phyloP scores from a whole-genome alignment of 2,888 invertebrate species.

The Isoperla grammatica region DNA sequence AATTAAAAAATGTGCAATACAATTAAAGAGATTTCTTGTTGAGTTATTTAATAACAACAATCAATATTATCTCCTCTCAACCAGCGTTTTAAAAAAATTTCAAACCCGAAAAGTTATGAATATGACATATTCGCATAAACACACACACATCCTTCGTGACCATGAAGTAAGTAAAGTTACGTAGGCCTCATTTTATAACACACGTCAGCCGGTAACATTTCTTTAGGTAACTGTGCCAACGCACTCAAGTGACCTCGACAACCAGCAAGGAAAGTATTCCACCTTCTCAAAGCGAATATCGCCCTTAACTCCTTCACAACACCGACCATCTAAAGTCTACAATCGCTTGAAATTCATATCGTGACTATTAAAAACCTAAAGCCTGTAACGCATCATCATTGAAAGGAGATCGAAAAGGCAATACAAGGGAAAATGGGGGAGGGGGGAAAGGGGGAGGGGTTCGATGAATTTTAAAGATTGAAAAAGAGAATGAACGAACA shows the following conservation, averaged over 20 bases:
- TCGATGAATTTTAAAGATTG: too few relatives aligned
- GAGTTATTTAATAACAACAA: too few relatives aligned
- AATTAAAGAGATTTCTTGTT: too few relatives aligned
- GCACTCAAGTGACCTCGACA: not conserved
- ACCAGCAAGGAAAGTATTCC: constrained; percentile 9
- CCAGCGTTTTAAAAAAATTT: too few relatives aligned
- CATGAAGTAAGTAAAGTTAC: too few relatives aligned
- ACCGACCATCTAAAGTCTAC: not conserved
- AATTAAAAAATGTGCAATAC: too few relatives aligned
- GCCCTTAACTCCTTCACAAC: not conserved
- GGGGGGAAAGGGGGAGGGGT: too few relatives aligned
- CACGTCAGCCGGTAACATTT: constrained; percentile 2
- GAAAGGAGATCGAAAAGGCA: constrained; percentile 17
- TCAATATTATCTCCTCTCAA: too few relatives aligned
- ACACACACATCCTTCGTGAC: too few relatives aligned
- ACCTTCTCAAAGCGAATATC: not conserved
- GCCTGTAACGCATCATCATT: not conserved
- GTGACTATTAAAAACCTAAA: not conserved
- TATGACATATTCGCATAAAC: too few relatives aligned
- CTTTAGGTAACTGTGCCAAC: constrained; percentile 11
- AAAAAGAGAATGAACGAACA: too few relatives aligned
- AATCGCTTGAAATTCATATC: not conserved
- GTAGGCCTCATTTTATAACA: not conserved
- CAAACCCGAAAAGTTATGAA: too few relatives aligned
- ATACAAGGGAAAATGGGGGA: constrained; percentile 1